phyloP scores from a whole-genome alignment of 2,888 invertebrate genomes.

The Bimastos eiseni region DNA sequence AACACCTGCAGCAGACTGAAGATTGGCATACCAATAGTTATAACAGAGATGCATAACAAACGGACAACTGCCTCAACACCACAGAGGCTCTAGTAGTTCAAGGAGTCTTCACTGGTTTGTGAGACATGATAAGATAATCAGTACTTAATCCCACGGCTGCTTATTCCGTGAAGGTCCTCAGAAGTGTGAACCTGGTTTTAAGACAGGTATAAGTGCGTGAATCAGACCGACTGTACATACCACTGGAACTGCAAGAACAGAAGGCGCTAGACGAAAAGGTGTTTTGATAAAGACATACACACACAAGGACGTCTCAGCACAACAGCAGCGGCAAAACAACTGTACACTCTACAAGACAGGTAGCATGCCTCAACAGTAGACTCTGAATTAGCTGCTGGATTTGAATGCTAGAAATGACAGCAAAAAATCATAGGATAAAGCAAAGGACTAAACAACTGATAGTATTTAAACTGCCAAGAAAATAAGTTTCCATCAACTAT shows the following conservation, averaged over 20 bases:
- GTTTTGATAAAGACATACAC: not conserved
- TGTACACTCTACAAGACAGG: no score
- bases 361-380: not conserved
- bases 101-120: not conserved
- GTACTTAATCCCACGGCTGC: not conserved
- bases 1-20: not conserved
- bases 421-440: no score
- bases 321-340: not conserved
- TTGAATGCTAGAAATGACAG: no score
- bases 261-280: not conserved
- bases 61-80: not conserved
- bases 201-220: not conserved
- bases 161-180: not conserved
- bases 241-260: not conserved
- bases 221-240: no score
- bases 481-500: no score
- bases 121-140: not conserved
- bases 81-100: not conserved
- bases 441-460: no score
- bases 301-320: not conserved
- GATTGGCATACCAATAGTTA: not conserved
- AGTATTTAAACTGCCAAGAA: no score
- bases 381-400: not conserved
- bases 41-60: not conserved
- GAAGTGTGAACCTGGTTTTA: not conserved